Base-by-base conservation (phyloP, 2,797 vertebrate genomes). In the Epinephelus malabaricus region DNA sequence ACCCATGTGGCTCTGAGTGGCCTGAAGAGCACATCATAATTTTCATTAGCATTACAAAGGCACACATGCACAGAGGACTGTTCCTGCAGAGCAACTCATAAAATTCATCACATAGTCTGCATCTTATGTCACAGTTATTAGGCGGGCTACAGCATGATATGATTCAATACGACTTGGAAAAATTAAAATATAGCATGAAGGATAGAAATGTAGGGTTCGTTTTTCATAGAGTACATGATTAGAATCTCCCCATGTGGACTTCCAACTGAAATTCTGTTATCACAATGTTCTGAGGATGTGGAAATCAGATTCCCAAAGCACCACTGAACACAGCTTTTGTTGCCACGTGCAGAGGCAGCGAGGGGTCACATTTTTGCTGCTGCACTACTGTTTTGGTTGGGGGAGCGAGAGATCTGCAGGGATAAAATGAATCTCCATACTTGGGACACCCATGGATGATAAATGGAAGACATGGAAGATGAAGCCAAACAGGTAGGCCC, bases 11-110 rank as follows among this genome's bases (percentile, higher is more conserved):
- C 47, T 84, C 21, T 23, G 51, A 2, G 30, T 75, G 68, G 61
- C 51, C 73, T 59, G 53, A 63, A 61, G 65, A 79, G 66, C 49
- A 60, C 6, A 60, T 69, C n/a, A 34, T 76, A 2, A 73, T 79
- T 84, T 62, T 78, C 65, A 87, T 81, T 55, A 79, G 68, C 83
- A 89, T 86, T 74, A 89, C 68, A 85, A 86, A 83, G 76, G 23
- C 72, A 40, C n/a, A 64, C 25, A 68, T 67, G 69, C 75, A 76
- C 69, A 69, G 56, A 70, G 71, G 56, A 73, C 59, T 88, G 77
- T 64, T 70, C 58, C 60, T 56, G 68, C 56, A 18, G 19, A 85
- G 72, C 30, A 5, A 49, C 64, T 80, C 66, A 27, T 76, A 62
- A 66, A 77, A 86, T 67, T 82, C 71, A 83, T 67, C 30, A 65